phyloP scores from a whole-genome alignment of 1,140 invertebrate genomes.

The Trypoxylus dichotomus region DNA sequence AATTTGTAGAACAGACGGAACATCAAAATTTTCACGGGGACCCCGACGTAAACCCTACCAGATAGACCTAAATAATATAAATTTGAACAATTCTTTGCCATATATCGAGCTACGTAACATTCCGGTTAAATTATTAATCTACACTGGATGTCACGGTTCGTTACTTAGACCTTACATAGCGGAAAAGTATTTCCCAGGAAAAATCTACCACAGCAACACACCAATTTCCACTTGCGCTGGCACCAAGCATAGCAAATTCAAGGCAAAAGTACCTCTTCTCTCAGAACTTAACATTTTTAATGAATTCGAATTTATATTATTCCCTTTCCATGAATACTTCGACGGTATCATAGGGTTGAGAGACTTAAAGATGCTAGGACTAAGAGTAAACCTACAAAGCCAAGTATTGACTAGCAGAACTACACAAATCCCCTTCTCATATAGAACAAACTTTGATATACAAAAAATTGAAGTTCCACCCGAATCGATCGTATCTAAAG shows the following conservation, averaged over 20 bases:
- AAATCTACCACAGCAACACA: conserved; percentile 27
- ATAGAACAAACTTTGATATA: too few species aligned
- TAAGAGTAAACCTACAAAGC: conserved; percentile 36
- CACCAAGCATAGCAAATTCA: conserved; percentile 29
- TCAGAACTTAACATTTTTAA: conserved; percentile 33
- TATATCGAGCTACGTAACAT: conserved; percentile 39
- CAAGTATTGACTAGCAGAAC: conserved; percentile 30
- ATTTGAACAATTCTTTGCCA: conserved; percentile 34
- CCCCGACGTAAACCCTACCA: neutral
- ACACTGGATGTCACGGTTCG: conserved; percentile 38
- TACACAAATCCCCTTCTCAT: conserved; percentile 35
- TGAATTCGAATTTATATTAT: conserved; percentile 33
- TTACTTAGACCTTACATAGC: conserved; percentile 35
- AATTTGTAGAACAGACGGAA: neutral
- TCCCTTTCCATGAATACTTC: conserved; percentile 41
- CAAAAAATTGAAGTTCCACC: conserved; percentile 1
- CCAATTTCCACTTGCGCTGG: conserved; percentile 35
- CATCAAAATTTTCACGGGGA: neutral
- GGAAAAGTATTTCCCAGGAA: conserved; percentile 37
- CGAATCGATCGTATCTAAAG: neutral
- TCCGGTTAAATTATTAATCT: conserved; percentile 37
- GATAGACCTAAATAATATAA: conserved; percentile 32
- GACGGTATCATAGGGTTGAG: conserved; percentile 39
- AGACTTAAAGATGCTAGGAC: conserved; percentile 35
- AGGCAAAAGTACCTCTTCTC: conserved; percentile 37